Evolutionary conservation across 2,113 vertebrate genomes (phyloP).

Genomic region (Collichthys lucidus): DNA sequence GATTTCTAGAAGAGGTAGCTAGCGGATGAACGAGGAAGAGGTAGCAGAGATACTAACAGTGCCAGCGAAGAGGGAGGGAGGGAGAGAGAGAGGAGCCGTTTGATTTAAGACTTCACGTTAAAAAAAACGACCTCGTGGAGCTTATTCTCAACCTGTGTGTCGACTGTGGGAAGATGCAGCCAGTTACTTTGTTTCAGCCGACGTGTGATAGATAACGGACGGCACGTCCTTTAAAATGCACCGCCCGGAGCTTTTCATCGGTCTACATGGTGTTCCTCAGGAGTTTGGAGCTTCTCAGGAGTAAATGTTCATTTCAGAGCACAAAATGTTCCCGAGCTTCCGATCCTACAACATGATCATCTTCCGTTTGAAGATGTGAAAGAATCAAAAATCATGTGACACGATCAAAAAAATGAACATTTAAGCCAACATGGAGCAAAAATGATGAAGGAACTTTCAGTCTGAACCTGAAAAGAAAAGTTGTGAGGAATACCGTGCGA

Average conservation of each 20-base stretch:
- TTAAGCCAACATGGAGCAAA: too few relatives aligned
- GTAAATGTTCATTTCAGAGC: too few relatives aligned
- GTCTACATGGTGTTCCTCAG: neutral
- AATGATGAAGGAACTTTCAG: neutral
- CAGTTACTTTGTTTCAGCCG: neutral
- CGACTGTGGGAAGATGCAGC: neutral
- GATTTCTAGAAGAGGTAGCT: slow-evolving; percentile 80
- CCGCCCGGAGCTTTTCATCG: neutral
- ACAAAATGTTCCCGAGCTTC: too few relatives aligned
- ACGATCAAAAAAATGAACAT: too few relatives aligned
- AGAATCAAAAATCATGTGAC: too few relatives aligned
- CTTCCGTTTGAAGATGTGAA: too few relatives aligned
- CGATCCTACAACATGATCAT: too few relatives aligned
- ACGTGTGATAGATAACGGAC: neutral
- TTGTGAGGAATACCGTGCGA: neutral
- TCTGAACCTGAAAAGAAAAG: too few relatives aligned
- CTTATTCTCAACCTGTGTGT: slow-evolving; percentile 10
- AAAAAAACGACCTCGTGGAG: neutral
- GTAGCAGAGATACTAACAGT: slow-evolving; percentile 76
- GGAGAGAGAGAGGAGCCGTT: neutral
- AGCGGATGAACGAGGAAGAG: slow-evolving; percentile 67
- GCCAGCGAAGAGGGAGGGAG: slow-evolving; percentile 32
- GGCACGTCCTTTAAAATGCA: neutral
- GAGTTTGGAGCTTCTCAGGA: neutral
- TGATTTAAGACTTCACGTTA: slow-evolving; percentile 25